A percentile compares a stretch with the other conserved stretches of the same genome.
Conservation (phyloP, 2,113 vertebrate genomes). For the Sceloporus tristichus region DNA sequence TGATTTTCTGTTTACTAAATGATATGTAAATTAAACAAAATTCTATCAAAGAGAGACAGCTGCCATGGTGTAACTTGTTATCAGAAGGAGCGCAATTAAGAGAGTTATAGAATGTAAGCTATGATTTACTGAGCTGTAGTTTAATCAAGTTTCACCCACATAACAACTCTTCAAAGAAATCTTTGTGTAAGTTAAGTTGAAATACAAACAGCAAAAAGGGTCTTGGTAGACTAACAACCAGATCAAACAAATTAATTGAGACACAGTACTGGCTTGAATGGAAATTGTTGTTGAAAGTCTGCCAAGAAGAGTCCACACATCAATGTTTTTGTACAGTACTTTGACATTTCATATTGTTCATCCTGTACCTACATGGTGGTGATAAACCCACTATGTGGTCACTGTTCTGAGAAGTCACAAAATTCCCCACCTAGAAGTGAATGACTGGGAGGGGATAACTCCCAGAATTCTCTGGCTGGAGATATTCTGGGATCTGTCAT, state of each 20-base stretch:
- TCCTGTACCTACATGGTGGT: background rate
- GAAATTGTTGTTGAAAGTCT: conserved; percentile 7
- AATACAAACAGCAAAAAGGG: background rate
- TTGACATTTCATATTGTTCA: background rate
- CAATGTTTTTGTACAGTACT: background rate
- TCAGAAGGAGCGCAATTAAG: conserved; percentile 22
- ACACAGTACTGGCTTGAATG: background rate
- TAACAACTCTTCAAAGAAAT: conserved; percentile 23
- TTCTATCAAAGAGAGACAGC: conserved; percentile 37
- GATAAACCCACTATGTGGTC: background rate
- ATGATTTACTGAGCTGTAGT: conserved; percentile 14
- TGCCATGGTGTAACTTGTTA: conserved; percentile 35
- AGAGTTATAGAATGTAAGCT: conserved; percentile 21
- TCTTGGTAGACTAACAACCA: background rate
- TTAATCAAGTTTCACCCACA: conserved; percentile 28
- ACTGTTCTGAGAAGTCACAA: background rate
- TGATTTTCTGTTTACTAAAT: conserved; percentile 42
- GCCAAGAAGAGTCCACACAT: background rate
- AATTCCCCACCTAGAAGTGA: background rate
- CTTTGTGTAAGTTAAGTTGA: background rate
- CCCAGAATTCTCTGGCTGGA: too few species aligned
- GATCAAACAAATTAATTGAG: background rate
- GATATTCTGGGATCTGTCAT: too few species aligned
- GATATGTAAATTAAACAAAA: conserved; percentile 27
- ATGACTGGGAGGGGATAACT: background rate